Percentiles rank a stretch among this genome's conserved stretches.
Conservation (phyloP, 2,888 invertebrate species). For the Aplocera efformata region DNA sequence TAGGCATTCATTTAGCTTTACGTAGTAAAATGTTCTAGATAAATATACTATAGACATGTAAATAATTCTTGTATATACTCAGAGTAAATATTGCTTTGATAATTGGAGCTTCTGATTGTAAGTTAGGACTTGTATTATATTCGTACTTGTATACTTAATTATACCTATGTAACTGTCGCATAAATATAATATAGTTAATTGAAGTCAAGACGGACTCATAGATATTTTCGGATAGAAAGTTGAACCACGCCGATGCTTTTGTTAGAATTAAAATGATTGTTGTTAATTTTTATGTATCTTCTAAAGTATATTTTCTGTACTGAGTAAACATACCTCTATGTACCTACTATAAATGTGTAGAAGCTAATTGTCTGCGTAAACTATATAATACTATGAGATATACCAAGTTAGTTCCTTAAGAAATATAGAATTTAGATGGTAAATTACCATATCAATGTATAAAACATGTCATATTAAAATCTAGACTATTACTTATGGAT, state of each 20-base stretch:
- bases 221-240: slow-evolving; percentile 72
- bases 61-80: slow-evolving; percentile 67
- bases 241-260: slow-evolving; percentile 36
- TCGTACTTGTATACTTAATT: slow-evolving; percentile 6
- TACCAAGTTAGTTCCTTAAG: slow-evolving; percentile 13
- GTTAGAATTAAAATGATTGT: no score
- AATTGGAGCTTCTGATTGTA: slow-evolving; percentile 44
- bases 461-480: slow-evolving; percentile 1
- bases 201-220: slow-evolving; percentile 54
- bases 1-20: slow-evolving; percentile 51
- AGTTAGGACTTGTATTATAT: slow-evolving; percentile 17
- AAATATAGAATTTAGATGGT: slow-evolving; percentile 24
- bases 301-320: no score
- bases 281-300: no score
- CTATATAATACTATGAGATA: slow-evolving; percentile 5
- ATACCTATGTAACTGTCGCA: slow-evolving; percentile 2
- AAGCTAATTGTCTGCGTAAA: no score
- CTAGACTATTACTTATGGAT: no score
- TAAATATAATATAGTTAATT: slow-evolving; percentile 17
- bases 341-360: slow-evolving; percentile 1
- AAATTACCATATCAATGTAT: slow-evolving; percentile 24
- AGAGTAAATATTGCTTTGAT: slow-evolving; percentile 50
- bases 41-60: slow-evolving; percentile 43
- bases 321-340: neutral
- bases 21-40: slow-evolving; percentile 40